phyloP scores from a whole-genome alignment of 2,113 vertebrate species.

The Loxodonta africana region DNA sequence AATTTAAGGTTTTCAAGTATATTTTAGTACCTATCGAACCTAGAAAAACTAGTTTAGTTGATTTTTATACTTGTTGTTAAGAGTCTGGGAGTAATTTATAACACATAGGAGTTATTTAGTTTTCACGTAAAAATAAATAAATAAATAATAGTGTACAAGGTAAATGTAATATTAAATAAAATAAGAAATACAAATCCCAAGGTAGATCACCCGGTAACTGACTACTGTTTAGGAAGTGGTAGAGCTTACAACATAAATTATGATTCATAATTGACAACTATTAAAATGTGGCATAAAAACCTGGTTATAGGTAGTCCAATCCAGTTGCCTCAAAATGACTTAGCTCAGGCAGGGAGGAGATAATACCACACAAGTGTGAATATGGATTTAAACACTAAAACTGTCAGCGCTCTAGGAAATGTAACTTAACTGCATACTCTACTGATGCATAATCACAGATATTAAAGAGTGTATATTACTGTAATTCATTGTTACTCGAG shows the following conservation, averaged over 20 bases:
- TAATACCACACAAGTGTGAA: neutral
- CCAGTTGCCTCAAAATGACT: neutral
- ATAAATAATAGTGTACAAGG: neutral
- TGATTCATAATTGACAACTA: neutral
- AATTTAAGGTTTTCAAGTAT: neutral
- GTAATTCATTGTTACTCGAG: slow-evolving; percentile 63
- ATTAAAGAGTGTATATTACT: slow-evolving; percentile 52
- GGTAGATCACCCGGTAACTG: neutral
- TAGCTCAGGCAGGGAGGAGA: neutral
- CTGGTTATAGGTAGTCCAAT: neutral
- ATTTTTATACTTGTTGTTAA: neutral
- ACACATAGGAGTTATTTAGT: neutral
- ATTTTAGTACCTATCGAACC: neutral
- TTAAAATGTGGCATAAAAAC: neutral
- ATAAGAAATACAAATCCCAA: neutral
- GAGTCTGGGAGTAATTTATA: fast-evolving
- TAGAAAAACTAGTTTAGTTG: neutral
- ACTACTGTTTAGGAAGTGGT: neutral
- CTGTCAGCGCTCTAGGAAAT: slow-evolving; percentile 32
- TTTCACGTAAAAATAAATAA: neutral
- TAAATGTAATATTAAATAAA: neutral
- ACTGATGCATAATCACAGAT: slow-evolving; percentile 37
- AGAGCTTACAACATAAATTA: neutral
- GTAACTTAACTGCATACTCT: neutral
- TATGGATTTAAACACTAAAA: slow-evolving; percentile 34